Evolutionary conservation across 2,113 vertebrate genomes (phyloP).

Genomic region (Grammomys dolichurus): DNA sequence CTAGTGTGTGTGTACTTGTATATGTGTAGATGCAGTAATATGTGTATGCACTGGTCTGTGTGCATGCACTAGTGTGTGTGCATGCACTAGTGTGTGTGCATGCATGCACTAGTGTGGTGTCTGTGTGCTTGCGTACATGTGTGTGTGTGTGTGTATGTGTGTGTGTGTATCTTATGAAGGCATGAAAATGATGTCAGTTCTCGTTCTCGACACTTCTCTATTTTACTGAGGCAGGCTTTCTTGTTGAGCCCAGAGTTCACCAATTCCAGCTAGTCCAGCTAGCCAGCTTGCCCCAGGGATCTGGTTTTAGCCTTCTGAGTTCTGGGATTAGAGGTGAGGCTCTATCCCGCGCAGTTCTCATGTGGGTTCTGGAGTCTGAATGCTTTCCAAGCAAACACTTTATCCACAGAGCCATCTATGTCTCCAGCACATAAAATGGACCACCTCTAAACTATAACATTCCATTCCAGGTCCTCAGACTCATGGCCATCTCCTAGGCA

Average conservation of each 20-base stretch:
- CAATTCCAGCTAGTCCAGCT: neutral
- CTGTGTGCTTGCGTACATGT: neutral
- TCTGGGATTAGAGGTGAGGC: neutral
- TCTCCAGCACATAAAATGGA: neutral
- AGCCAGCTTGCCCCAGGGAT: neutral
- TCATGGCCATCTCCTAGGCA: neutral
- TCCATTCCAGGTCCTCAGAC: neutral
- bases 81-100: neutral
- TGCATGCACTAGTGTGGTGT: neutral
- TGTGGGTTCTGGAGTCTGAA: neutral
- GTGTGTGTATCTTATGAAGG: neutral
- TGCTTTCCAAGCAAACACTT: neutral
- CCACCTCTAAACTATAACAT: neutral
- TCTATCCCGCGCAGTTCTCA: neutral
- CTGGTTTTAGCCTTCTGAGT: neutral
- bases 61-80: neutral
- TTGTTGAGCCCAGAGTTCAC: neutral
- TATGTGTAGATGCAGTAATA: too few relatives aligned
- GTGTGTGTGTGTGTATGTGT: neutral
- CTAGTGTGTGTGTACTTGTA: neutral
- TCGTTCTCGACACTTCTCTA: neutral
- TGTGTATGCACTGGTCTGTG: neutral
- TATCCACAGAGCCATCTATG: neutral
- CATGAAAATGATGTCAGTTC: neutral
- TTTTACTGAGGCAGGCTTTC: neutral